Evolutionary conservation across 2,888 invertebrate species (phyloP).

Genomic region (Agriotes lineatus): DNA sequence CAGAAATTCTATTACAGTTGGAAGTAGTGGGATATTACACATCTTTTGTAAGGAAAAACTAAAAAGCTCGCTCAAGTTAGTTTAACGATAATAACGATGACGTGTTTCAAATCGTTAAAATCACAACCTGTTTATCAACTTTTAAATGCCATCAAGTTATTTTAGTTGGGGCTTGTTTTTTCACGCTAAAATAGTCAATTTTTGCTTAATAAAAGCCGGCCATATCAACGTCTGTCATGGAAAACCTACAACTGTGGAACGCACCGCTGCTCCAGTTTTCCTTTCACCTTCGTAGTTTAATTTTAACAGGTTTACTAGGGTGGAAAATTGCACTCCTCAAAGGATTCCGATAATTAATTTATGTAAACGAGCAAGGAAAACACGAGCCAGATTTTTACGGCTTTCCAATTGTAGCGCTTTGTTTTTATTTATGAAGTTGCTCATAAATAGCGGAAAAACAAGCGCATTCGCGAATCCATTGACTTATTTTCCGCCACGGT

Average conservation of each 20-base stretch:
- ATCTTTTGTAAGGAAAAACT: too few species aligned
- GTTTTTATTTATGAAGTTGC: background rate
- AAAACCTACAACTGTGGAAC: constrained; percentile 5
- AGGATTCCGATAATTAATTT: constrained; percentile 24
- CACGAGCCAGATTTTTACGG: constrained; percentile 1
- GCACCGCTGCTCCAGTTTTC: background rate
- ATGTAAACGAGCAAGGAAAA: constrained; percentile 18
- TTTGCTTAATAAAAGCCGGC: background rate
- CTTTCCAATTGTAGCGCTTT: background rate
- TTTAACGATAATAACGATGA: too few species aligned
- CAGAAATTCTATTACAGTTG: too few species aligned
- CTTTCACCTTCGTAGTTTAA: background rate
- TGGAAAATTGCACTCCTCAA: constrained; percentile 21
- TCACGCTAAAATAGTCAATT: background rate
- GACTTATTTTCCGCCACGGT: background rate
- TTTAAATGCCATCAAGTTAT: background rate
- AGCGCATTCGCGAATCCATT: background rate
- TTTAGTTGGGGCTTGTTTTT: background rate
- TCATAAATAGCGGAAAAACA: background rate
- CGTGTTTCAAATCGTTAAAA: too few species aligned
- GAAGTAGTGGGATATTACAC: too few species aligned
- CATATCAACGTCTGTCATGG: background rate
- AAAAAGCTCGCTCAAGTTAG: too few species aligned
- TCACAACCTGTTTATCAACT: background rate
- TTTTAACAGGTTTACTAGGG: constrained; percentile 4